Evolutionary conservation across 1,140 invertebrate genomes (phyloP), one percentile per base, ranked within the genome.

Genomic region (Bombus haemorrhoidalis): DNA sequence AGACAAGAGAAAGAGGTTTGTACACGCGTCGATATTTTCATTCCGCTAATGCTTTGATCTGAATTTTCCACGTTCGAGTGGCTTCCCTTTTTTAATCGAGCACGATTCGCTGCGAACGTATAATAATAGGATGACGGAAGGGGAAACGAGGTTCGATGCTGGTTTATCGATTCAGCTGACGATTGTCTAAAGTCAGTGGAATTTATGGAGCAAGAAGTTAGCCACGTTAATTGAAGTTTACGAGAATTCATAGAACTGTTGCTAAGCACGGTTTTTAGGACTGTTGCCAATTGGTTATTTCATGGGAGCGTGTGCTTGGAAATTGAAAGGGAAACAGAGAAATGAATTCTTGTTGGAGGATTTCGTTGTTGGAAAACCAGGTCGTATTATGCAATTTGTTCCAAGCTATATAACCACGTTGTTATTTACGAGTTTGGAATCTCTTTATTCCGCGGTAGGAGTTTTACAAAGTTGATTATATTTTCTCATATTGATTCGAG

Each of bases 21-120:
- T 37, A 2, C 34, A 57, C 53, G 74, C 74, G 34, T 76, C 74
- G 74, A 76, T 76, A 62, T 76, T 76, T 59, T 76, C 74, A 76
- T 76, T 76, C 53, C 53, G 74, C 28, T 76, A 76, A 76, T 76
- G 74, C 74, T 76, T 76, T 76, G 47, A 76, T 76, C 74, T 76
- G 74, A 76, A 76, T 59, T 59, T 68, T 76, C 74, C 53, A 76
- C 34, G 74, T 76, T 76, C 53, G 74, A 76, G 25, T 76, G 74
- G 53, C 34, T 59, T 39, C 53, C 53, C 74, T 59, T 43, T 57
- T 59, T 76, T 59, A 75, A 53, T 75, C 73, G 73, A 25, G 43
- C 39, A 43, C 73, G 47, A 75, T 75, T 75, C 73, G 32, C 28
- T n/a, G 74, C 34, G 47, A 76, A 59, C 34, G 53, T 59, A 39